Evolutionary conservation across 2,888 invertebrate genomes (phyloP), one percentile per base, ranked within the genome.

Genomic region (Caenorhabditis doughertyi): DNA sequence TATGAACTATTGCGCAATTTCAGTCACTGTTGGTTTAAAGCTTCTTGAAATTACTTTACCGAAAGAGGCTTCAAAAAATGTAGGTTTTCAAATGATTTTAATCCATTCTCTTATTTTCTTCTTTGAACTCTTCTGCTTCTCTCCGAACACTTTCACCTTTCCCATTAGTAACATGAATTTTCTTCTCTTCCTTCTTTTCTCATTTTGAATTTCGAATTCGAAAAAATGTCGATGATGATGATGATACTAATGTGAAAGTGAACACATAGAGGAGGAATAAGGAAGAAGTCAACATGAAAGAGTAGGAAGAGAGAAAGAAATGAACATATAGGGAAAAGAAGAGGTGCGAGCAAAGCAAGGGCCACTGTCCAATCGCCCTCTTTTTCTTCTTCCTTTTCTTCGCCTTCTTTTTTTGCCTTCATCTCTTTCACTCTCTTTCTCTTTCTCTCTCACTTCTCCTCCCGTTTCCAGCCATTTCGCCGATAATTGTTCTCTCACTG

Each of bases 291-390:
- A 18, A 47, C 18, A 23, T 39, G 64, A n/a, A 27, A 64, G 51
- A 51, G 49, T n/a, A 49, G 21, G 32, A 2, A 23, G 49, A 29
- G 35, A 65, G 65, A 21, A 23, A 60, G 60, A 72, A 42, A 47
- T 23, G 27, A 0, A 21, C 27, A 39, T 5, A 39, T 5, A 39
- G 23, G 35, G 39, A 23, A 29, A 25, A 60, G 39, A 51, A 25
- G 58, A 16, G 3, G 71, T 35, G 49, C 5, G 71, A 35, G 60
- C 47, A 71, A n/a, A n/a, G n/a, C n/a, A n/a, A n/a, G n/a, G 60
- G 11, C 62, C 62, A 64, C 62, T 53, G 72, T 73, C 62, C 72
- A 44, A 73, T 73, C 72, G 62, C 39, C 62, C 72, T 42, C 51
- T 44, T n/a, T 47, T 18, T 58, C 58, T 27, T 39, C 21, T 16